Evolutionary conservation across 2,888 invertebrate genomes (phyloP), one percentile per base, ranked within the genome.

Genomic region (Hydriomena furcata): DNA sequence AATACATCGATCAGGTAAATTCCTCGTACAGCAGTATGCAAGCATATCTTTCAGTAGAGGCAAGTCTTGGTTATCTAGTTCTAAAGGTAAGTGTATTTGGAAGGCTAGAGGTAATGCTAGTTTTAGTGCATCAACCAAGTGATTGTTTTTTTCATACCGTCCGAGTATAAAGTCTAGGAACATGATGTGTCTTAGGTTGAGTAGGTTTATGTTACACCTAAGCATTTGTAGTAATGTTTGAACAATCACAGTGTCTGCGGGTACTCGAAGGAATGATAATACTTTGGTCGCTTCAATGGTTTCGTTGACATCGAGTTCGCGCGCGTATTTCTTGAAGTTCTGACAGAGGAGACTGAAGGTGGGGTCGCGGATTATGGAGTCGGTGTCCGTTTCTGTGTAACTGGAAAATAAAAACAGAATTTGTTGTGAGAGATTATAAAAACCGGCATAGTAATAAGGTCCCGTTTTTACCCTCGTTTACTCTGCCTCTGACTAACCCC

Each of bases 71-170:
- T 72, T 79, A 55, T 94, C 92, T 12, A 94, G 65, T 71, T 94
- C 93, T 4, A 83, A 59, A 0, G 89, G 84, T 5, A 94, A 61
- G 53, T 94, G 92, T 5, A 92, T 90, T 79, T 94, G 93, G 67
- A 95, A 94, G 0, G 93, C 92, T 20, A 94, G 73, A 0, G 94
- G 94, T 6, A 95, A 64, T 0, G 95, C 94, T 0, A 93, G 81
- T 63, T 86, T 87, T 2, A 95, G 66, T 0, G 94, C 94, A 24
- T 93, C 93, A 0, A 92, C 89, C 13, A 95, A 76, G 46, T 94
- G 92, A 49, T 84, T 84, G 7, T 86, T 90, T 1, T 61, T 63
- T 28, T 91, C 79, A 37, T 91, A 90, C 50, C 88, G 85, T 1
- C 73, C 68, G 0, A 95, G 67, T 5, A 94, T 61, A 66, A 92